phyloP scores from a whole-genome alignment of 2,888 invertebrate genomes.

The Clostera curtula region DNA sequence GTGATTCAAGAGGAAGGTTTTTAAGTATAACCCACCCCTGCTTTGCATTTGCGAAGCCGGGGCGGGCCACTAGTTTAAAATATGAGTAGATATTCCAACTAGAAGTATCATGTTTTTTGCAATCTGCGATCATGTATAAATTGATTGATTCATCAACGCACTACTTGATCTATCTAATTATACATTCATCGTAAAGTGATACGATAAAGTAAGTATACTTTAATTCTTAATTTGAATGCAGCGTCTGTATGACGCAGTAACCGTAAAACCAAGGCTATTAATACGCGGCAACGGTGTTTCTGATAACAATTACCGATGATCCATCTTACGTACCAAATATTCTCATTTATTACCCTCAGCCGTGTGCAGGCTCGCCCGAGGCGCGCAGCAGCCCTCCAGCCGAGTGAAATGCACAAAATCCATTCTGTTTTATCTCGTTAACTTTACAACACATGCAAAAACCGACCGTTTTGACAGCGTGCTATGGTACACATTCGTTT shows the following conservation, averaged over 20 bases:
- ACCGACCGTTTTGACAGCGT: conserved; percentile 16
- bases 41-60: too few species aligned
- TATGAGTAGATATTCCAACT: too few species aligned
- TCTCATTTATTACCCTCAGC: conserved; percentile 25
- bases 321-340: conserved; percentile 22
- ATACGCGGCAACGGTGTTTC: conserved; percentile 9
- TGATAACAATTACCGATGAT: conserved; percentile 18
- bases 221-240: too few species aligned
- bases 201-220: too few species aligned
- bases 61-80: too few species aligned
- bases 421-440: conserved; percentile 67
- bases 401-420: conserved; percentile 69
- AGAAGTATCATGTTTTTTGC: too few species aligned
- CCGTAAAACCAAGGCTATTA: conserved; percentile 5
- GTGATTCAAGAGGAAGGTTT: too few species aligned
- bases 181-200: too few species aligned
- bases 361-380: conserved; percentile 30
- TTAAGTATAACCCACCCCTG: too few species aligned
- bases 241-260: background rate
- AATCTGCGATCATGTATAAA: too few species aligned
- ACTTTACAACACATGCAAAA: conserved; percentile 20
- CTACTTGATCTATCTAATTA: too few species aligned
- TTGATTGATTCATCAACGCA: too few species aligned
- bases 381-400: conserved; percentile 42
- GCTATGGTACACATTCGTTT: conserved; percentile 26